These are phyloP conservation scores for Tetraneura akinire DNA, from an alignment of 1,140 invertebrate genomes.

Conservation along the genomic window DNA sequence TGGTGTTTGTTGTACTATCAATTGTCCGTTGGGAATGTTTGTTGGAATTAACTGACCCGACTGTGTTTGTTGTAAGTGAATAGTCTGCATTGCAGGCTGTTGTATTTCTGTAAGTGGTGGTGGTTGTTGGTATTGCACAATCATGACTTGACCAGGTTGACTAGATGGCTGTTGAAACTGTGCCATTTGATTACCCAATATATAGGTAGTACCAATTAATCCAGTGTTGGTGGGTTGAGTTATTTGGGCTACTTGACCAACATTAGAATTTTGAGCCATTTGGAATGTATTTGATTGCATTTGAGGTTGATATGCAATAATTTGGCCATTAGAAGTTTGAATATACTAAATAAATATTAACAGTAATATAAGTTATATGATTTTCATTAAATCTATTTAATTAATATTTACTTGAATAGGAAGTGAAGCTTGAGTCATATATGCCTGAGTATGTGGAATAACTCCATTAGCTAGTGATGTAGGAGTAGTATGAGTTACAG, in stretches of 20 bases:
- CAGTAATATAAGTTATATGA: background rate
- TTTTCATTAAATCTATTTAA: background rate
- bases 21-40: constrained; percentile 45
- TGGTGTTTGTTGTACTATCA: constrained; percentile 39
- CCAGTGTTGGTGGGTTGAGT: constrained; percentile 20
- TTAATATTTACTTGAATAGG: constrained; percentile 46
- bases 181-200: constrained; percentile 42
- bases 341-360: constrained; percentile 52
- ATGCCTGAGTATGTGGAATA: constrained; percentile 59
- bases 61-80: constrained; percentile 44
- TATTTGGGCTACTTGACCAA: constrained; percentile 34
- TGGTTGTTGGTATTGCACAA: constrained; percentile 47
- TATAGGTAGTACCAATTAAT: constrained; percentile 36
- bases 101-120: constrained; percentile 33
- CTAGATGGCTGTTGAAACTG: constrained; percentile 39
- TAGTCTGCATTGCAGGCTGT: constrained; percentile 37
- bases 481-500: constrained; percentile 47
- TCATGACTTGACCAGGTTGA: constrained; percentile 46
- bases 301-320: constrained; percentile 41
- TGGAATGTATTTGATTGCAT: constrained; percentile 47
- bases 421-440: constrained; percentile 49
- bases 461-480: constrained; percentile 46
- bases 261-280: constrained; percentile 44
- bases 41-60: constrained; percentile 45
- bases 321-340: constrained; percentile 49